These are phyloP conservation scores for Tupaia tana DNA, from an alignment of 2,113 vertebrate species.

Conservation along the genomic window DNA sequence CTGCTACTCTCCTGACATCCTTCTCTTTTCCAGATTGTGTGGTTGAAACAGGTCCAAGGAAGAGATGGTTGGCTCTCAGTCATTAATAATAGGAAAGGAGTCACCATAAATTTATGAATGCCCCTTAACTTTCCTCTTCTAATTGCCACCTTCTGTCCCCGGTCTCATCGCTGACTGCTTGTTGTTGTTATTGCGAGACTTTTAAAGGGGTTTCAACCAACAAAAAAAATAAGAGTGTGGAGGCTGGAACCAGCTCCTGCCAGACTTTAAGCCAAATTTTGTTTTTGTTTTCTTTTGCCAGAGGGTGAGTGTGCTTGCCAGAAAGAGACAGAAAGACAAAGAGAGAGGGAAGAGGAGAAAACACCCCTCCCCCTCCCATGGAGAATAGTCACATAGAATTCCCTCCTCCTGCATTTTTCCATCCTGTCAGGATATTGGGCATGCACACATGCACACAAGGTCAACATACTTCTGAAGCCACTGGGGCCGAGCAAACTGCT, in stretches of 20 bases:
- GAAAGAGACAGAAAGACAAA: too few species aligned
- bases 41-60: background rate
- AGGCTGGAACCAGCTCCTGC: background rate
- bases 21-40: background rate
- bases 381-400: too few species aligned
- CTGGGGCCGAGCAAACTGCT: too few species aligned
- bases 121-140: background rate
- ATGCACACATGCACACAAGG: too few species aligned
- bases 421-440: too few species aligned
- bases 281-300: too few species aligned
- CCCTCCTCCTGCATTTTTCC: too few species aligned
- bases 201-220: background rate
- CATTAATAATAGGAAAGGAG: background rate
- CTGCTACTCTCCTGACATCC: background rate
- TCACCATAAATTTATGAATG: background rate
- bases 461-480: too few species aligned
- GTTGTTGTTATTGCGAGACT: background rate
- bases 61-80: background rate
- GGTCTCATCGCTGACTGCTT: background rate
- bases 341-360: too few species aligned
- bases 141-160: background rate
- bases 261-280: background rate
- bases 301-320: too few species aligned
- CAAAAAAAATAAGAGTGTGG: background rate
- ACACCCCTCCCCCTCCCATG: too few species aligned